Base-by-base conservation (phyloP, 1,140 invertebrate species). In the Augochlora pura region DNA sequence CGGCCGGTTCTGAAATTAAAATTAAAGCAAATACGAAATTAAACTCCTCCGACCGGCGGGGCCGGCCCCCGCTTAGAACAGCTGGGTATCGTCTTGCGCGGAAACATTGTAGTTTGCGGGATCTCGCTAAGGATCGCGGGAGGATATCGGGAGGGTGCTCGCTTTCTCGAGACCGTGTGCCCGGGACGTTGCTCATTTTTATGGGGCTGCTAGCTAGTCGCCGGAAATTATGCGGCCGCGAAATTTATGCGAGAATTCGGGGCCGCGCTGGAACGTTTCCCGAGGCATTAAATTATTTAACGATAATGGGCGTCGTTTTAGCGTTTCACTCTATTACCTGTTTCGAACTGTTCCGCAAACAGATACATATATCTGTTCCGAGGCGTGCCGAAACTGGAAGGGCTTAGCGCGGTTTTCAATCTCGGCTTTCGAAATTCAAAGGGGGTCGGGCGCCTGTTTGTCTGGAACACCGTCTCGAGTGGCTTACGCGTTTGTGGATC, bases 11-110 rank as follows among this genome's bases (percentile, higher is more conserved):
- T 63, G 67, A 84, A 62, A 39, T 84, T 81, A 85, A 84, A 81
- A 85, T 85, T 81, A 72, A 85, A 81, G 73, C 82, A 81, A 81
- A 85, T 81, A 81, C 83, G 78, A 81, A 77, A 85, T 74, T 74
- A 70, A 85, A 79, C 49, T 71, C 69, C 16, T 6, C 7, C 27
- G 32, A n/a, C 42, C 16, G 49, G 16, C 14, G 21, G 18, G 42
- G 9, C 42, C 42, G 0, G 10, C 10, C 49, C 16, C 21, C 16
- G 16, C 5, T 6, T 16, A 18, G 4, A 16, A 7, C 49, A 46
- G 49, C 49, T 54, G 49, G 49, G 14, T 57, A 57, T 57, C n/a
- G 54, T 57, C 54, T n/a, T 2, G 21, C 6, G 21, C 9, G 21
- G 18, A n/a, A 57, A 57, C 54, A 9, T 57, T 21, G 18, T 57